A percentile compares a stretch with the other conserved stretches of the same genome.
Conservation (phyloP, 2,113 vertebrate species). For the Mobula hypostoma region DNA sequence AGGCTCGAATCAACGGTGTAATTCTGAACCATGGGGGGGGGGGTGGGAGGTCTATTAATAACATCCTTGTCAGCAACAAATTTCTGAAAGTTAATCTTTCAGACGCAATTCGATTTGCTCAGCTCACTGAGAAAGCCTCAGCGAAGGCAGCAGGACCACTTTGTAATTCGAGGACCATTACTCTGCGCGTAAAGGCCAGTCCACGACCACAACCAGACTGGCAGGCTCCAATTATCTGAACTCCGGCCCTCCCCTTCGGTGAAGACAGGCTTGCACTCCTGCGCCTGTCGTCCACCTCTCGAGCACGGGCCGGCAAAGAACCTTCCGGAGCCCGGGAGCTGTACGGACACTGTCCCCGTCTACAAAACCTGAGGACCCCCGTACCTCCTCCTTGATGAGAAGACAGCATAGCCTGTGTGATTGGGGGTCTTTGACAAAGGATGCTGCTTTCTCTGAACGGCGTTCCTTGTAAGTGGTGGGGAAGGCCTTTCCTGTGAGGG, state of each 20-base stretch:
- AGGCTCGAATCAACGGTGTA: neutral
- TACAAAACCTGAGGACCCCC: too few species aligned
- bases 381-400: too few species aligned
- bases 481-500: too few species aligned
- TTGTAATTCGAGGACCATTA: neutral
- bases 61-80: neutral
- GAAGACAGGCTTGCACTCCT: neutral
- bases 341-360: too few species aligned
- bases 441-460: too few species aligned
- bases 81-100: neutral
- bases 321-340: neutral
- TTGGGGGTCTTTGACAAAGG: too few species aligned
- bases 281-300: too few species aligned
- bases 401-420: too few species aligned
- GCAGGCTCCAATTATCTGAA: neutral
- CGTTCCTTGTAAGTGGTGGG: too few species aligned
- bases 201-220: neutral
- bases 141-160: neutral
- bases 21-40: neutral
- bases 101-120: neutral
- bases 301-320: neutral
- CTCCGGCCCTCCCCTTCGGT: neutral
- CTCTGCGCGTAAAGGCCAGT: neutral
- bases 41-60: neutral
- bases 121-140: neutral